Percentiles rank a stretch among this genome's conserved stretches.
Conservation (phyloP, 2,888 invertebrate species). For the Tridacna gigas region DNA sequence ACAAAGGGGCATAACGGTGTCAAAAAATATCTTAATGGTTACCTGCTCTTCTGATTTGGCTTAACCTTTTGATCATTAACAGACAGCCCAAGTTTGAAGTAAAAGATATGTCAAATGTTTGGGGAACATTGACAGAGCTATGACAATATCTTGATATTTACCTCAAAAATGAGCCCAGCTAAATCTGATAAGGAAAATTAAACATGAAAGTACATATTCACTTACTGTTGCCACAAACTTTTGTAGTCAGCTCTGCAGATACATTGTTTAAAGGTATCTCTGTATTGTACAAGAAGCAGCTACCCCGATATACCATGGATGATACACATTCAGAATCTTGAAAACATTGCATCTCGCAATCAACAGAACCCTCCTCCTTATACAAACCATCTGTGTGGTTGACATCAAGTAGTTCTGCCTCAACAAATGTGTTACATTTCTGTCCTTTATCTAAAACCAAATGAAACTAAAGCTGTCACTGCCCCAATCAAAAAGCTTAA, state of each 20-base stretch:
- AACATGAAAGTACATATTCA: not conserved
- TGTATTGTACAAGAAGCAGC: not conserved
- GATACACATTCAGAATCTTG: not conserved
- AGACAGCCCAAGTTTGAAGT: too few species aligned
- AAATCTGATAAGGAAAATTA: too few species aligned
- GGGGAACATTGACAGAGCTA: too few species aligned
- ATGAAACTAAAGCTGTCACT: not conserved
- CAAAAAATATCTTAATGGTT: too few species aligned
- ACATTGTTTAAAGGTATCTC: not conserved
- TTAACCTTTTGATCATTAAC: too few species aligned
- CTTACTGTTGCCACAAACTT: conserved; percentile 29
- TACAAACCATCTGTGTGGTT: not conserved
- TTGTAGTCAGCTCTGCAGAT: not conserved
- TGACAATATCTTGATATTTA: too few species aligned
- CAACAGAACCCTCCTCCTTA: not conserved
- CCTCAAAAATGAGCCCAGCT: too few species aligned
- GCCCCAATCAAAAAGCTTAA: too few species aligned
- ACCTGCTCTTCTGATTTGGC: too few species aligned
- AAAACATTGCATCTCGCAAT: conserved; percentile 4
- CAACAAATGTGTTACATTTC: conserved; percentile 1
- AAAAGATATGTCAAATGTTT: too few species aligned
- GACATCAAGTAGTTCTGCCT: not conserved
- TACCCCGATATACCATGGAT: not conserved
- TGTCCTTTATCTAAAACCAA: not conserved
- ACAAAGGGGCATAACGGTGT: too few species aligned